Percentiles rank a stretch among this genome's conserved stretches.
Conservation (phyloP, 2,113 vertebrate species). For the Semnornis frantzii region DNA sequence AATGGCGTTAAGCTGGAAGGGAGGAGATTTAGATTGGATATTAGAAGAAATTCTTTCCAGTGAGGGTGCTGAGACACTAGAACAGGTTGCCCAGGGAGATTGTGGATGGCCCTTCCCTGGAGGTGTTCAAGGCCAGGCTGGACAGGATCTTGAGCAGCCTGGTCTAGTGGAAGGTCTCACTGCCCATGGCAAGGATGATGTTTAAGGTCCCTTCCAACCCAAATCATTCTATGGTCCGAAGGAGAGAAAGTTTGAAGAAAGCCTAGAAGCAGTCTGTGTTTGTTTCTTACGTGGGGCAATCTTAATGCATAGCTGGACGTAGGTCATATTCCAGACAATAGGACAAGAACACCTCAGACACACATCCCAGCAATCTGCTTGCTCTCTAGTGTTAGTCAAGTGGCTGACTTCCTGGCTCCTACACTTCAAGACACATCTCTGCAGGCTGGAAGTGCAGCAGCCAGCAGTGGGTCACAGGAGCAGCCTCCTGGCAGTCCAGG, state of each 20-base stretch:
- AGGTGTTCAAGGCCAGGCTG: too few relatives aligned
- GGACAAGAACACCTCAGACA: neutral
- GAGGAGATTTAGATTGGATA: too few relatives aligned
- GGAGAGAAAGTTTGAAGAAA: neutral
- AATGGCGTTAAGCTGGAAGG: too few relatives aligned
- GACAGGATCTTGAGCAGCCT: too few relatives aligned
- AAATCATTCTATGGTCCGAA: neutral
- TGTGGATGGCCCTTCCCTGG: too few relatives aligned
- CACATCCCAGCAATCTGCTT: neutral
- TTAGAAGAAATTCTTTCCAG: too few relatives aligned
- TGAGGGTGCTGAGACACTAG: too few relatives aligned
- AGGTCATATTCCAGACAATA: fast-evolving
- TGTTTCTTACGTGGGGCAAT: neutral
- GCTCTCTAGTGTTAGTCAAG: neutral
- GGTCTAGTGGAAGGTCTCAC: too few relatives aligned
- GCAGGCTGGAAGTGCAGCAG: neutral
- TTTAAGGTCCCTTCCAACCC: too few relatives aligned
- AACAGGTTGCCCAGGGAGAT: too few relatives aligned
- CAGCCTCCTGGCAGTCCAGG: neutral
- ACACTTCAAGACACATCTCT: neutral
- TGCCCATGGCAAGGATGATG: too few relatives aligned
- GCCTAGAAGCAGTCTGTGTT: neutral
- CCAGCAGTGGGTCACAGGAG: neutral
- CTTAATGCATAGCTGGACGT: neutral
- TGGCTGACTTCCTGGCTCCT: neutral